Conservation (phyloP, 2,888 invertebrate species). For the Clivina fossor region DNA sequence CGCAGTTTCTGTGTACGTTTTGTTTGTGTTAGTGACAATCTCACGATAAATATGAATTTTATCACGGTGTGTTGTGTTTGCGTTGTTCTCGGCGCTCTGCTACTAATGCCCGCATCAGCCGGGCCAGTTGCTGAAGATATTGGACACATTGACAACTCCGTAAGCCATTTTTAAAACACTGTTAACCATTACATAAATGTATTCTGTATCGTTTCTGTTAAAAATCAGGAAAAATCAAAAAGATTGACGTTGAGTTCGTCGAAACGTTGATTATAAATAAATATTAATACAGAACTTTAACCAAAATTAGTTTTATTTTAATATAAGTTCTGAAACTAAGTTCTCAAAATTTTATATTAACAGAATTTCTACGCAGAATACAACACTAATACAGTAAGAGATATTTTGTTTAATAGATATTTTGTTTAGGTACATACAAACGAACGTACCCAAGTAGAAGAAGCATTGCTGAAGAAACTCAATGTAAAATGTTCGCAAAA, state of each 20-base stretch:
- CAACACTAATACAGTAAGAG: too few relatives aligned
- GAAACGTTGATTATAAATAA: too few relatives aligned
- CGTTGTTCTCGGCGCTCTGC: slow-evolving; percentile 42
- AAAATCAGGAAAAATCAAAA: too few relatives aligned
- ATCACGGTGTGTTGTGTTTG: slow-evolving; percentile 47
- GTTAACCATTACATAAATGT: too few relatives aligned
- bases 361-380: too few relatives aligned
- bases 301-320: neutral
- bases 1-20: neutral
- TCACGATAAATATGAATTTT: slow-evolving; percentile 16
- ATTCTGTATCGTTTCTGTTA: too few relatives aligned
- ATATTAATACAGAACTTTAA: too few relatives aligned
- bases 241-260: too few relatives aligned
- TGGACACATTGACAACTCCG: slow-evolving; percentile 50
- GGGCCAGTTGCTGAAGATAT: slow-evolving; percentile 51
- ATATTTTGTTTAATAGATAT: neutral
- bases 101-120: slow-evolving; percentile 39
- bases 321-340: neutral
- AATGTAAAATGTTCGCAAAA: slow-evolving; percentile 76
- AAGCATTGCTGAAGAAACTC: slow-evolving; percentile 71
- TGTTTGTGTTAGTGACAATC: neutral
- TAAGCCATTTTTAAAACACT: too few relatives aligned
- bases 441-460: slow-evolving; percentile 59
- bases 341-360: too few relatives aligned
- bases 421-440: slow-evolving; percentile 52